Base-by-base conservation (phyloP, 2,888 invertebrate species). In the Ormyrus rosae region DNA sequence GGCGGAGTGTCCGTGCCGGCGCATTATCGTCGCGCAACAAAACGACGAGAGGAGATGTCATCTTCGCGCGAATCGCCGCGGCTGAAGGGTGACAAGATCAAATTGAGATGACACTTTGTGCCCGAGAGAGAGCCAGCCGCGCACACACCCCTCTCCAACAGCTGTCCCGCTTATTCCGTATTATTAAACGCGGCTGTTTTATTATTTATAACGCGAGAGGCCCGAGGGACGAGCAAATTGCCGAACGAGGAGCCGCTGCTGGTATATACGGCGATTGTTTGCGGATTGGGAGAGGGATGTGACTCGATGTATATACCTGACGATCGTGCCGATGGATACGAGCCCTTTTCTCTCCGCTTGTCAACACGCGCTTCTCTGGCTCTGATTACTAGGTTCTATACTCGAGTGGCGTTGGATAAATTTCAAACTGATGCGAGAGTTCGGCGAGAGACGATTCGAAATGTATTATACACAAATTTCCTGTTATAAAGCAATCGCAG, bases 1-100 rank as follows among this genome's bases (percentile, higher is more conserved):
- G n/a, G 3, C 13, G 6, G 65, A 48, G 56, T 53, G 68, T 68
- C 72, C 75, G 74, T 75, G 75, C 70, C 63, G 65, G 48, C 61
- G 76, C 80, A 71, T 80, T 65, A 76, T 70, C 19, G 56, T 9
- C 13, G 34, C 51, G 50, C 53, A 63, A 69, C 34, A 4, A 7
- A 10, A 34, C 68, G 68, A 8, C 70, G 9, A 6, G 46, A 8
- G 48, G 84, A 85, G 85, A 87, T 86, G 87, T 87, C 87, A 87
- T 86, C 85, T 83, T 84, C 83, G 85, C 83, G 83, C 84, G 82
- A 85, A 82, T 82, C 86, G 83, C 81, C 78, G 81, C 58, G 65
- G 73, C 76, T 69, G 81, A 81, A 80, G 83, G 84, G 82, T 83
- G 82, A 83, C 79, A 70, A 78, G 78, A 81, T 78, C 77, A 85